phyloP scores from a whole-genome alignment of 2,113 vertebrate genomes.

The Mesocricetus auratus region DNA sequence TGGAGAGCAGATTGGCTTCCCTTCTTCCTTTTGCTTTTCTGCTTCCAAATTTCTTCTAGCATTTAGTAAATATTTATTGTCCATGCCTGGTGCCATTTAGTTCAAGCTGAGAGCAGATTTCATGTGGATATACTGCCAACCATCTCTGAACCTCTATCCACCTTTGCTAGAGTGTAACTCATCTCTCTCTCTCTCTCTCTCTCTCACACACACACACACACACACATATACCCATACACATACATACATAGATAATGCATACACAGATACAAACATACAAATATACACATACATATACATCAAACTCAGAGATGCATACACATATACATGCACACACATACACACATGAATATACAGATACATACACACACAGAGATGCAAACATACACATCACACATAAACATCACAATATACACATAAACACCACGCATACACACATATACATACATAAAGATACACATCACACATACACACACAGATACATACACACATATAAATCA shows the following conservation, averaged over 20 bases:
- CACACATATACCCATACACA: neutral
- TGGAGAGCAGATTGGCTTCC: slow-evolving; percentile 3
- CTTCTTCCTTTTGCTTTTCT: slow-evolving; percentile 46
- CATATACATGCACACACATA: no score
- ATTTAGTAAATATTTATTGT: slow-evolving; percentile 69
- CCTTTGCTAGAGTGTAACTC: neutral
- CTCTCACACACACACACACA: neutral
- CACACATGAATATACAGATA: neutral
- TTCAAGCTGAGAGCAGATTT: slow-evolving; percentile 56
- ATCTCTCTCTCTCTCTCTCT: neutral
- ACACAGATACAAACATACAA: no score
- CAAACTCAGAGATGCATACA: no score
- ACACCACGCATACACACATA: neutral
- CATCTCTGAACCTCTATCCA: neutral
- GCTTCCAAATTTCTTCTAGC: slow-evolving; percentile 61
- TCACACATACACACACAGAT: neutral
- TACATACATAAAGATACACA: neutral
- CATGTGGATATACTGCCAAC: slow-evolving; percentile 4
- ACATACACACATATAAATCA: no score
- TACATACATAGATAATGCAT: no score
- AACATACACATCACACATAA: neutral
- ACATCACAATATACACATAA: neutral
- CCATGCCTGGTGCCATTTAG: slow-evolving; percentile 54
- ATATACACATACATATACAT: neutral
- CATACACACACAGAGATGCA: neutral